Evolutionary conservation across 2,113 vertebrate genomes (phyloP).

Genomic region (Andinoacara biseriatus): DNA sequence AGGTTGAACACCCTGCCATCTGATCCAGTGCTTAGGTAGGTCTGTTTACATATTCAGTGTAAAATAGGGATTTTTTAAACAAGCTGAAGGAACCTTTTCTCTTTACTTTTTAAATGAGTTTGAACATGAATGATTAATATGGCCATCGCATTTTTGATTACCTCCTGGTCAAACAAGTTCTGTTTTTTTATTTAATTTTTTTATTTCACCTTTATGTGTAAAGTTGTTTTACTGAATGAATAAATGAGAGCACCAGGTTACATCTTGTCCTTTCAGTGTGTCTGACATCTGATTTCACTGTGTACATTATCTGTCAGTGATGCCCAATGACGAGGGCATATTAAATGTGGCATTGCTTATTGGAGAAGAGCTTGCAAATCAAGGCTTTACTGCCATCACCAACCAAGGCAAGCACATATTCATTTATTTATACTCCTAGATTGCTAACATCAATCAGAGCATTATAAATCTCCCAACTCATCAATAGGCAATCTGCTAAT

Average conservation of each 20-base stretch:
- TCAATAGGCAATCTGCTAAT: constrained; percentile 87
- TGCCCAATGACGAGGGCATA: constrained; percentile 51
- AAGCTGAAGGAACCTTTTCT: background rate
- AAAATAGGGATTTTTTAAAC: background rate
- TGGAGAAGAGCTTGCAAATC: constrained; percentile 78
- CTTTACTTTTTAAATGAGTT: background rate
- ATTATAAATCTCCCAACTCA: constrained; percentile 80
- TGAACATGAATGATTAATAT: background rate
- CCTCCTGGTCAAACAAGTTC: background rate
- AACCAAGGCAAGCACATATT: constrained; percentile 63
- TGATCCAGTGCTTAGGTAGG: background rate
- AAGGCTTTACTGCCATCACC: constrained; percentile 71
- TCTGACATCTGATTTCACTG: constrained; percentile 44
- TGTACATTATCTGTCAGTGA: constrained; percentile 34
- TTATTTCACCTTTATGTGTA: background rate
- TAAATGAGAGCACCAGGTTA: background rate
- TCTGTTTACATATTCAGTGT: no score
- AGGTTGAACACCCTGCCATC: background rate
- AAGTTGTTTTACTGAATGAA: background rate
- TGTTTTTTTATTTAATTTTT: background rate
- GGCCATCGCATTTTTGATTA: background rate
- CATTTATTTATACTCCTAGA: constrained; percentile 81
- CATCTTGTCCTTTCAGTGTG: constrained; percentile 35
- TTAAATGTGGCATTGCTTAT: constrained; percentile 74
- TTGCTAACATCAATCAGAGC: constrained; percentile 74